These are phyloP conservation scores for Heterodera filipjevi DNA, from an alignment of 2,888 invertebrate species.

Conservation along the genomic window DNA sequence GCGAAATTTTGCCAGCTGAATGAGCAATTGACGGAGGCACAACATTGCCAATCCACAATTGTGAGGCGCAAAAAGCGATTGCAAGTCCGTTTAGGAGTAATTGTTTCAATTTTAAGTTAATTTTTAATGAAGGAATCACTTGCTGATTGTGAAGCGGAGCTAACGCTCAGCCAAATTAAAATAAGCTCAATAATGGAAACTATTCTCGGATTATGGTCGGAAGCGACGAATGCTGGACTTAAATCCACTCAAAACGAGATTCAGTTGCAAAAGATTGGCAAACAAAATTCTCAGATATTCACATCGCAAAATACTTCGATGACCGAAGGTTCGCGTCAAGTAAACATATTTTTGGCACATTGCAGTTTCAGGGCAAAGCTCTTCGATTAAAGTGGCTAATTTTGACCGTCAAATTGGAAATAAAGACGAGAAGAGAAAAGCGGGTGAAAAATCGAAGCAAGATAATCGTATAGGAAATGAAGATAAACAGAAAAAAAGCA, in stretches of 20 bases:
- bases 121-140: neutral
- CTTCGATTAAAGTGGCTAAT: neutral
- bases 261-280: neutral
- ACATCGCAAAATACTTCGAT: neutral
- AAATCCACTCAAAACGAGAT: neutral
- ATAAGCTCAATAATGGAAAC: neutral
- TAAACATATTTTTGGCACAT: neutral
- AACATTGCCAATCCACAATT: neutral
- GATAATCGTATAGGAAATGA: neutral
- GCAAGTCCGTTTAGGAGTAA: neutral
- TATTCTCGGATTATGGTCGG: neutral
- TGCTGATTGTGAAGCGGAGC: neutral
- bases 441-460: neutral
- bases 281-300: neutral
- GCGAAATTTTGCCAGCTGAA: neutral
- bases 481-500: neutral
- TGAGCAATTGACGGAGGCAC: slow-evolving; percentile 9
- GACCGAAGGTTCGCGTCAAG: neutral
- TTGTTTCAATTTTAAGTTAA: no score
- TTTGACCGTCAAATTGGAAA: neutral
- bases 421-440: neutral
- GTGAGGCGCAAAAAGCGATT: neutral
- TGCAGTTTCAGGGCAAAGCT: neutral
- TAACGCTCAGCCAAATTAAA: neutral
- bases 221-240: neutral